Evolutionary conservation across 2,888 invertebrate species (phyloP).

Genomic region (Ormia ochracea): DNA sequence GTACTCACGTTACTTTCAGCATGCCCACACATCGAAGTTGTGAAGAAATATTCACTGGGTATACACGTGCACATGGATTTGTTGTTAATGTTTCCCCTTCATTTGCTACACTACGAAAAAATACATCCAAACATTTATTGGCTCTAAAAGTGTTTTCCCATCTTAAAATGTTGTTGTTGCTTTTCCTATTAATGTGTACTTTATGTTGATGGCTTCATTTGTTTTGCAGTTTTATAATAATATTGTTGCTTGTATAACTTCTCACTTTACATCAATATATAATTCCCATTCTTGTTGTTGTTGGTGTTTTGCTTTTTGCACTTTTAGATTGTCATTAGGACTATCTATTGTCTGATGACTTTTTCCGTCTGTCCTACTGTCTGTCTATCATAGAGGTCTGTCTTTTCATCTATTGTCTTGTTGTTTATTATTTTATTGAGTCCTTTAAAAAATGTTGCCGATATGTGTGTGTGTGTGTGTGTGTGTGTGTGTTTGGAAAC

Average conservation of each 20-base stretch:
- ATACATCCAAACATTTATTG: conserved; percentile 43
- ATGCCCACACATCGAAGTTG: not conserved
- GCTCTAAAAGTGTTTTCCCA: not conserved
- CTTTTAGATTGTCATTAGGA: conserved; percentile 53
- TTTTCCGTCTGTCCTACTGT: conserved; percentile 12
- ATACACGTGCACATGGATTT: not conserved
- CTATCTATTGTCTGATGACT: conserved; percentile 42
- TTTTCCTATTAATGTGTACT: not conserved
- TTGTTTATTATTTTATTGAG: conserved; percentile 42
- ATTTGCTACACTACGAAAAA: conserved; percentile 17
- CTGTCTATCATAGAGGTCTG: not conserved
- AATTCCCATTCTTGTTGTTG: conserved; percentile 16
- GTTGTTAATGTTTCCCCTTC: conserved; percentile 15
- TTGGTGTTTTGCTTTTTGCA: conserved; percentile 5
- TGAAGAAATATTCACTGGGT: no score
- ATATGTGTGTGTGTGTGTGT: not conserved
- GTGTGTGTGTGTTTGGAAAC: conserved; percentile 25
- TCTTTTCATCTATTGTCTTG: conserved; percentile 7
- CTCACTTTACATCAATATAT: conserved; percentile 51
- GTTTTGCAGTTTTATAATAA: not conserved
- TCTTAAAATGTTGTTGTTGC: not conserved
- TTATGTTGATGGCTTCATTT: conserved; percentile 43
- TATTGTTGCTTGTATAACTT: conserved; percentile 40
- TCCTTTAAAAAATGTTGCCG: conserved; percentile 6
- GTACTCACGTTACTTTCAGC: no score